Base-by-base conservation (phyloP, 2,113 vertebrate species). In the Anoplopoma fimbria region DNA sequence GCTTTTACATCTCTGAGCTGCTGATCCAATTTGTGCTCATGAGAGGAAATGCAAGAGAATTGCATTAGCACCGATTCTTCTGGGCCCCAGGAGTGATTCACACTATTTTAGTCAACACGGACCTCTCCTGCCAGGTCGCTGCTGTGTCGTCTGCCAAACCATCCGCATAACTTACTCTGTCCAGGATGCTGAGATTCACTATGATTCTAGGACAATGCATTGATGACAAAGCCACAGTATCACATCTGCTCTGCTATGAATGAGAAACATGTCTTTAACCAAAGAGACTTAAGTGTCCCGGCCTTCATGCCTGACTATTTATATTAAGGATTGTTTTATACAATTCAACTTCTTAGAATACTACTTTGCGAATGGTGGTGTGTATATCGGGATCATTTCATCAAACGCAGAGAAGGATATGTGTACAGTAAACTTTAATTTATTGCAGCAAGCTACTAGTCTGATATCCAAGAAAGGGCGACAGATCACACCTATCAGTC, bases 21-120 rank as follows among this genome's bases (percentile, higher is more conserved):
- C 89, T 93, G 89, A 93, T 94, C 86, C 87, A 83, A 92, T 94
- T 93, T 90, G 88, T 84, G 78, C 77, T 83, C 77, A 86, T 86
- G 87, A 86, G 92, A 91, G 88, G 87, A 91, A 88, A 93, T 86
- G 84, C 89, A 85, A 84, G 89, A 70, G 77, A 87, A 90, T 86
- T 78, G 69, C 71, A 90, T 87, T 89, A 88, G 53, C 61, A 40
- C 58, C 21, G 81, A 89, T 78, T 78, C 49, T 61, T 65, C 67
- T 70, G 81, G 6, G 55, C 25, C 25, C 83, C 74, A 81, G 81
- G 51, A 77, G 38, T 87, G 87, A 87, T 88, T 89, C 81, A 72
- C 71, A 62, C 69, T 73, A 49, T 88, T 89, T 88, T 64, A 85
- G 78, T 80, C 51, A 33, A 68, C 38, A 21, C 47, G 57, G 82